A percentile compares a stretch with the other conserved stretches of the same genome.
phyloP scores from a whole-genome alignment of 2,888 invertebrate genomes.

The Hirtodrosophila confusa region DNA sequence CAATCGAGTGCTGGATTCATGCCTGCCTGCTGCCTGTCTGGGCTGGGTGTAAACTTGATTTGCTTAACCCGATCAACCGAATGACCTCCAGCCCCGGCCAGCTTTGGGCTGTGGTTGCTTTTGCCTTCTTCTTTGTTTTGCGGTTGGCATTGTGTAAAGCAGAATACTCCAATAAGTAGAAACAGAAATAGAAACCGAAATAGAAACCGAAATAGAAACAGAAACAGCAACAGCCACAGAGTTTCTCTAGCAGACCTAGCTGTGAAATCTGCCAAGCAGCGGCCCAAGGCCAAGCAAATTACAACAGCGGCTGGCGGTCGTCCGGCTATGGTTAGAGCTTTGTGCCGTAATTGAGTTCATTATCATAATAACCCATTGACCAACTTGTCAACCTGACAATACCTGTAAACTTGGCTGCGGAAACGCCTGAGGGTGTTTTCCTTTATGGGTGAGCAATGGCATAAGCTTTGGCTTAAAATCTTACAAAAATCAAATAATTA shows the following conservation, averaged over 20 bases:
- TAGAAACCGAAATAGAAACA: conserved; percentile 46
- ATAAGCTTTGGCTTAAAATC: conserved; percentile 11
- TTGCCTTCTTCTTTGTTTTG: conserved; percentile 32
- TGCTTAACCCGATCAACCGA: conserved; percentile 54
- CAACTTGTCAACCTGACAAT: conserved; percentile 67
- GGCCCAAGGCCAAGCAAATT: conserved; percentile 47
- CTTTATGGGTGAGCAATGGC: conserved; percentile 23
- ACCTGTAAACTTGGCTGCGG: conserved; percentile 39
- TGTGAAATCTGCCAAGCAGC: conserved; percentile 74
- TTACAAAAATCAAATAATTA: not conserved
- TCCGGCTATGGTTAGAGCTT: conserved; percentile 43
- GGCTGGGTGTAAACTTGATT: conserved; percentile 67
- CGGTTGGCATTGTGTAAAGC: conserved; percentile 66
- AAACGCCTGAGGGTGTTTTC: conserved; percentile 12
- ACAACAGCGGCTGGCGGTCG: conserved; percentile 43
- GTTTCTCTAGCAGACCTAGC: conserved; percentile 69
- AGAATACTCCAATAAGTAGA: conserved; percentile 53
- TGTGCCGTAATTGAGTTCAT: conserved; percentile 77
- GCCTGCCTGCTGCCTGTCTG: conserved; percentile 24
- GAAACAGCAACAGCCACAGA: conserved; percentile 13
- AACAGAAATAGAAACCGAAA: conserved; percentile 31
- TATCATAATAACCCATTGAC: conserved; percentile 80
- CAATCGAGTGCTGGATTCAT: conserved; percentile 32
- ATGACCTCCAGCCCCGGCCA: conserved; percentile 69
- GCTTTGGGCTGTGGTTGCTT: conserved; percentile 29